Base-by-base conservation (phyloP, 1,140 invertebrate species). In the Drosophila oshimai region DNA sequence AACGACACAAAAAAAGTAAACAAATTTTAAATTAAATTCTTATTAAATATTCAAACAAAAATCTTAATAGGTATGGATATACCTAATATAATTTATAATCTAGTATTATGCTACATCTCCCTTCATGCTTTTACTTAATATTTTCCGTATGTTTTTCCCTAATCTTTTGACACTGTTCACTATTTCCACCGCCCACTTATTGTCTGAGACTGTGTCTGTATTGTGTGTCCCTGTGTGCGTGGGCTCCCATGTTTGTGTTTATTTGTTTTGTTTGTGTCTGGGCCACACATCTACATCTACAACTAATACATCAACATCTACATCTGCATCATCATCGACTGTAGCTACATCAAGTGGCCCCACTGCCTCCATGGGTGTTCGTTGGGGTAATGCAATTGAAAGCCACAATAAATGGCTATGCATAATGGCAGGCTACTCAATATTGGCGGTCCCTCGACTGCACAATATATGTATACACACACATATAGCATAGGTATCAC, bases 341-440 rank as follows among this genome's bases (percentile, higher is more conserved):
- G 50, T 57, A 37, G 29, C 50, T 28, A 34, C 64, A 55, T 28
- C 67, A 57, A 69, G 61, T 74, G 46, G 10, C 42, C 9, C 47
- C 42, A 10, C n/a, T 9, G n/a, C n/a, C n/a, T n/a, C n/a, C n/a
- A n/a, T n/a, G n/a, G n/a, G n/a, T n/a, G 37, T 10, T 15, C 13
- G n/a, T 6, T 6, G 31, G 45, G 61, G 53, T 76, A 77, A 71
- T 76, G 74, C 74, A 61, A 67, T 67, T 57, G 74, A 68, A 79
- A 70, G 70, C 58, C 76, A 62, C 76, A 80, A 71, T 65, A 80
- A 81, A 77, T 78, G 79, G 73, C 54, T 54, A 47, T 75, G 77
- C 67, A 81, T 81, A 81, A 81, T 81, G 77, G 72, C 71, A 45
- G 64, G 65, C 22, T 72, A 72, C 71, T 74, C 62, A 73, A 69